Conservation (phyloP, 2,888 invertebrate species). For the Hydropsyche betteni region DNA sequence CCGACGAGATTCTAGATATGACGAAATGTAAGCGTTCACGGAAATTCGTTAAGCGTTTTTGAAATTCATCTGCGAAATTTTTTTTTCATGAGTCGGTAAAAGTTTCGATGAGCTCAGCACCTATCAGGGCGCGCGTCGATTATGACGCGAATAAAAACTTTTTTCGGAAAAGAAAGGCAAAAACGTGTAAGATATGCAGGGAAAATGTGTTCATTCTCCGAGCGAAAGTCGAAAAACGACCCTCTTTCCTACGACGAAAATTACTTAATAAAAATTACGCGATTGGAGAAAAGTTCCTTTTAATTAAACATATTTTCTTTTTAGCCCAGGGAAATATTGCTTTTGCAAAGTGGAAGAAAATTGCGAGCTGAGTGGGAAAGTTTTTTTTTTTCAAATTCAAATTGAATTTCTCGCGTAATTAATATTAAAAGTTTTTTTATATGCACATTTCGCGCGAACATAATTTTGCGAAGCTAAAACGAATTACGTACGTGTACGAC, state of each 20-base stretch:
- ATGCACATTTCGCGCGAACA: not conserved
- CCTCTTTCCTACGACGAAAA: not conserved
- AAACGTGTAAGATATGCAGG: too few relatives aligned
- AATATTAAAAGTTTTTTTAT: conserved; percentile 1
- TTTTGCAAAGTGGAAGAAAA: conserved; percentile 23
- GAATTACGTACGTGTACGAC: too few relatives aligned
- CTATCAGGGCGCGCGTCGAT: too few relatives aligned
- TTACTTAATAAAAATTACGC: conserved; percentile 32
- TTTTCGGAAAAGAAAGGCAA: too few relatives aligned
- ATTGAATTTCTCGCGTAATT: conserved; percentile 18
- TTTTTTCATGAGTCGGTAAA: not conserved
- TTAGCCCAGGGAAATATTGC: conserved; percentile 18
- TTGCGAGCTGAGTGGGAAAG: not conserved
- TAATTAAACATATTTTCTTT: conserved; percentile 31
- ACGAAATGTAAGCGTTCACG: conserved; percentile 17
- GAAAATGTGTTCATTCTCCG: too few relatives aligned
- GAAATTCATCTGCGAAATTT: not conserved
- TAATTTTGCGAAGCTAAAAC: too few relatives aligned
- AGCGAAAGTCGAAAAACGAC: too few relatives aligned
- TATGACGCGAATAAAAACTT: too few relatives aligned
- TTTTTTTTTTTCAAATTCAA: conserved; percentile 4
- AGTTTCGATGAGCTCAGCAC: conserved; percentile 9
- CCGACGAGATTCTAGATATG: conserved; percentile 11
- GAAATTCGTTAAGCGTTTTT: conserved; percentile 18
- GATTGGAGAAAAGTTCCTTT: conserved; percentile 21